A percentile compares a stretch with the other conserved stretches of the same genome.
Conservation (phyloP, 2,797 vertebrate species). For the Cryptoblepharus egeriae region DNA sequence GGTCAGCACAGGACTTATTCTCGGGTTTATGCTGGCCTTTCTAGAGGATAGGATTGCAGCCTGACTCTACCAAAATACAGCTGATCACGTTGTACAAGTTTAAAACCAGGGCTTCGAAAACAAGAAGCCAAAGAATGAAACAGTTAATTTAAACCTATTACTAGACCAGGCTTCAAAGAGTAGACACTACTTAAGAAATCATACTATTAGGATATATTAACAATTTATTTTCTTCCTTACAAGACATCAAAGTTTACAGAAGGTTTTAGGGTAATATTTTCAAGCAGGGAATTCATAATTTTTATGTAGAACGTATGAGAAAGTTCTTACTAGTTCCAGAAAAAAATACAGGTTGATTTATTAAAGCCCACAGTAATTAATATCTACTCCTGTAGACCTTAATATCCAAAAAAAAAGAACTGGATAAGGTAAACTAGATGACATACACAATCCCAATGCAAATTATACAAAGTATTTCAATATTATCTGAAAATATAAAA, state of each 20-base stretch:
- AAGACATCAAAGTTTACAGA: slow-evolving; percentile 32
- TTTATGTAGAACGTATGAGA: slow-evolving; percentile 40
- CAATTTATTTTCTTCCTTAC: slow-evolving; percentile 60
- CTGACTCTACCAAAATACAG: neutral
- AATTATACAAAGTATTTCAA: slow-evolving; percentile 43
- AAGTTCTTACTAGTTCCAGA: slow-evolving; percentile 45
- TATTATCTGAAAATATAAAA: slow-evolving; percentile 62
- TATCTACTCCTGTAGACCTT: slow-evolving; percentile 53
- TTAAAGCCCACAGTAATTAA: slow-evolving; percentile 28
- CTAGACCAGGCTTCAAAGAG: neutral
- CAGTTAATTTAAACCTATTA: neutral
- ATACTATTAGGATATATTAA: slow-evolving; percentile 33
- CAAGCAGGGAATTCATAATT: slow-evolving; percentile 38
- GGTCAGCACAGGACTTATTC: too few species aligned
- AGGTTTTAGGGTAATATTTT: slow-evolving; percentile 53
- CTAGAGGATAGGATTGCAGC: too few species aligned
- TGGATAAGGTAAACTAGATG: slow-evolving; percentile 43
- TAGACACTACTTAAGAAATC: neutral
- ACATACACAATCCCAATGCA: slow-evolving; percentile 56
- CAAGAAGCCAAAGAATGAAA: neutral
- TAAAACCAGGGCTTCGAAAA: neutral
- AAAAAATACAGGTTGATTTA: too few species aligned
- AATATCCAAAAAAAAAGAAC: slow-evolving; percentile 60
- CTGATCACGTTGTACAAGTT: neutral
- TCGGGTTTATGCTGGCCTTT: too few species aligned